Evolutionary conservation across 2,797 vertebrate species (phyloP).

Genomic region (Cygnus olor): DNA sequence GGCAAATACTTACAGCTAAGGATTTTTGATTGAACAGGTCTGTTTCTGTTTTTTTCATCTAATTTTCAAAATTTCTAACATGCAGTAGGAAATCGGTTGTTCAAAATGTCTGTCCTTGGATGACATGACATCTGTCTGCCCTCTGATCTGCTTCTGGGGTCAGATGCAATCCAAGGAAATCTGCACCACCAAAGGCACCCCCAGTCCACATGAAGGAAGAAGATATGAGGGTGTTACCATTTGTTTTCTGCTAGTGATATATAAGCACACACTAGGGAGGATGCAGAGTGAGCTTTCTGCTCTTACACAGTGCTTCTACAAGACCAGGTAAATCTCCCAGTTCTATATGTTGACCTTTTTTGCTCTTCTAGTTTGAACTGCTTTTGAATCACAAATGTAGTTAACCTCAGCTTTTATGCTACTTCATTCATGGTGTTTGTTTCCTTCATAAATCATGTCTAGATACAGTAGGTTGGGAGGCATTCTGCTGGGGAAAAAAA

Average conservation of each 20-base stretch:
- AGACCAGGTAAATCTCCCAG: not conserved
- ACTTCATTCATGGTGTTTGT: not conserved
- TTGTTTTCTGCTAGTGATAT: not conserved
- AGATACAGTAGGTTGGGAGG: not conserved
- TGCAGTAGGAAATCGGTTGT: not conserved
- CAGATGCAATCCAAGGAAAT: not conserved
- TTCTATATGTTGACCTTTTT: not conserved
- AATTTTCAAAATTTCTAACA: not conserved
- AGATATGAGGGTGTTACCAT: rapidly evolving
- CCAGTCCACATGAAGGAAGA: not conserved
- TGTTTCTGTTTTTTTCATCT: not conserved
- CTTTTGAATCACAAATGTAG: not conserved
- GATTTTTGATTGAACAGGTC: not conserved
- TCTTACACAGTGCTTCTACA: not conserved
- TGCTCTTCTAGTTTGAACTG: not conserved
- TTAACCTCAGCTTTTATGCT: not conserved
- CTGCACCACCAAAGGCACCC: not conserved
- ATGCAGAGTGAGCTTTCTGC: not conserved
- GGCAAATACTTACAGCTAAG: not conserved
- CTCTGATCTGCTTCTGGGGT: not conserved
- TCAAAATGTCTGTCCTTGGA: not conserved
- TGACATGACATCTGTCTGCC: not conserved
- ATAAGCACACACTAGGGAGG: not conserved
- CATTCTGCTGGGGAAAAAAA: not conserved
- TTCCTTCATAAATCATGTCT: not conserved